These are phyloP conservation scores for Cottoperca gobio DNA, from an alignment of 2,797 vertebrate genomes.

Conservation along the genomic window DNA sequence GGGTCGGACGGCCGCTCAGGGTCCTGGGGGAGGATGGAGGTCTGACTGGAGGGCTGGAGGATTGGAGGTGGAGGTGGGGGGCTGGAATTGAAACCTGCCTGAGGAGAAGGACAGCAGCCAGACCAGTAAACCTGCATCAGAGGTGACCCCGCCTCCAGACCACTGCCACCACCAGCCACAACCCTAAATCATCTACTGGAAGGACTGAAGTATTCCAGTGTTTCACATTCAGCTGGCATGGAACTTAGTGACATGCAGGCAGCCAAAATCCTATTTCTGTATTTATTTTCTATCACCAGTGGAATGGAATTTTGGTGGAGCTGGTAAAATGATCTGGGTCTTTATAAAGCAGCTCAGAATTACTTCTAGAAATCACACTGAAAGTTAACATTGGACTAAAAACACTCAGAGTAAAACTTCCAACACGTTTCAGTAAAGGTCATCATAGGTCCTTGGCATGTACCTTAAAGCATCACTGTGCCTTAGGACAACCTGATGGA, in stretches of 20 bases:
- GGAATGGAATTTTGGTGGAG: constrained; percentile 32
- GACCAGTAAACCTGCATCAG: constrained; percentile 26
- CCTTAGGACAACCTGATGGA: too few species aligned
- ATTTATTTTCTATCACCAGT: constrained; percentile 40
- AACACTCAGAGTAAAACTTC: neutral
- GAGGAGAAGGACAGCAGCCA: constrained; percentile 31
- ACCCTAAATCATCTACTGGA: constrained; percentile 9
- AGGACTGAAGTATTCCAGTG: constrained; percentile 25
- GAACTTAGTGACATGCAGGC: neutral
- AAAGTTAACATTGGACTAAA: neutral
- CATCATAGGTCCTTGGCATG: too few species aligned
- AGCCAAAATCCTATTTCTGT: constrained; percentile 45
- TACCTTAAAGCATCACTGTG: too few species aligned
- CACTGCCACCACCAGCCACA: constrained; percentile 18
- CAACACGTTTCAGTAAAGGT: neutral
- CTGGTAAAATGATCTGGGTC: constrained; percentile 16
- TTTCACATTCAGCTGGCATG: constrained; percentile 43
- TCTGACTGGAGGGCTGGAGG: constrained; percentile 52
- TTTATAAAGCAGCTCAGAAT: constrained; percentile 30
- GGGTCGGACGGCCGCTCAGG: constrained; percentile 40
- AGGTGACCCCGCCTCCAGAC: constrained; percentile 31
- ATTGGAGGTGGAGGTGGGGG: constrained; percentile 25
- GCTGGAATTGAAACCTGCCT: constrained; percentile 27
- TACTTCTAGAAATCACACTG: neutral
- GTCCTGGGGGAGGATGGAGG: constrained; percentile 42